Evolutionary conservation across 2,888 invertebrate genomes (phyloP).

Genomic region (Andrena minutula): DNA sequence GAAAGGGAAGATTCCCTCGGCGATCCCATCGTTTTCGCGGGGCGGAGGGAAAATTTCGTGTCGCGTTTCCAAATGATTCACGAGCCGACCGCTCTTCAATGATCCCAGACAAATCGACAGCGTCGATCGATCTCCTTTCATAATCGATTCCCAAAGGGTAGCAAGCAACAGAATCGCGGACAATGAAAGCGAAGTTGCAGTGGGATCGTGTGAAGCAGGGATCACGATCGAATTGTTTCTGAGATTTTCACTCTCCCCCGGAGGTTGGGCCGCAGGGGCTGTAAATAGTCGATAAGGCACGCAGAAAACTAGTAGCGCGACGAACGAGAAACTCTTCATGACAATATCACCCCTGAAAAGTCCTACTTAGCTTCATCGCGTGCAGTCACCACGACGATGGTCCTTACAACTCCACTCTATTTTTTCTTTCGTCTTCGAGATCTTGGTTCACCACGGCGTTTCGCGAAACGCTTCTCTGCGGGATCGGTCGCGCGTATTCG

Average conservation of each 20-base stretch:
- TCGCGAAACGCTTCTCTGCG: constrained; percentile 4
- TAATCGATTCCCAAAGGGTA: not conserved
- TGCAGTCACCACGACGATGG: constrained; percentile 42
- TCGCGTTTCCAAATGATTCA: constrained; percentile 7
- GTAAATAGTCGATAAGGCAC: constrained; percentile 38
- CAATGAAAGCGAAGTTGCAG: not conserved
- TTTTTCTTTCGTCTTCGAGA: constrained; percentile 52
- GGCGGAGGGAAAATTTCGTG: constrained; percentile 30
- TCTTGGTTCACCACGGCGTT: constrained; percentile 32
- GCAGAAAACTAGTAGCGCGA: constrained; percentile 16
- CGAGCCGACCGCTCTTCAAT: not conserved
- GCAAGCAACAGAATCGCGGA: not conserved
- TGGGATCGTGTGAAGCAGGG: not conserved
- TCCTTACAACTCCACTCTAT: constrained; percentile 42
- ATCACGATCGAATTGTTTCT: constrained; percentile 2
- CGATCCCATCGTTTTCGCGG: not conserved
- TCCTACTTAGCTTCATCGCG: constrained; percentile 54
- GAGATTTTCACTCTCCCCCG: constrained; percentile 36
- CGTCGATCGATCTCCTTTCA: not conserved
- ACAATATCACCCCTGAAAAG: constrained; percentile 66
- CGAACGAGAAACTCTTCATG: constrained; percentile 64
- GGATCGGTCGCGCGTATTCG: not conserved
- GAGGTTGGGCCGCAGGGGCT: not conserved
- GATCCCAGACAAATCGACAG: not conserved
- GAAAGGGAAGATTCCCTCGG: constrained; percentile 16